These are phyloP conservation scores for Cephus nigrinus DNA, from an alignment of 2,888 invertebrate species.

Conservation along the genomic window DNA sequence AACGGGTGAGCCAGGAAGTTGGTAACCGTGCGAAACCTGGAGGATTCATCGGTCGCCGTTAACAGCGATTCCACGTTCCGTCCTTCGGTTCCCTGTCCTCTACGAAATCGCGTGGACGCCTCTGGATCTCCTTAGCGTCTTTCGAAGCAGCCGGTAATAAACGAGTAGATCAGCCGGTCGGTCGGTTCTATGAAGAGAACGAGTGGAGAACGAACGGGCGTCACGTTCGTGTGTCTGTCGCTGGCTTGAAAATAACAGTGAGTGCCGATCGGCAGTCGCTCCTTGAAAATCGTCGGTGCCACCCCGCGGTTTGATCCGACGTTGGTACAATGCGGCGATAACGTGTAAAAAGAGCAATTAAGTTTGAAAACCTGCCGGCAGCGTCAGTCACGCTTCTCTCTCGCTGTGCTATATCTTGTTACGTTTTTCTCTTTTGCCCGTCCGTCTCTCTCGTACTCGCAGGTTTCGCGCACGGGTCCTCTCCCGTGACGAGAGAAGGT, in stretches of 20 bases:
- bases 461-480: background rate
- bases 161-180: background rate
- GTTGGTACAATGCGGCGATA: conserved; percentile 5
- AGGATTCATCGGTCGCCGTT: background rate
- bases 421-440: background rate
- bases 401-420: background rate
- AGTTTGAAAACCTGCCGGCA: conserved; percentile 28
- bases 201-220: background rate
- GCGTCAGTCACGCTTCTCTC: conserved; percentile 39
- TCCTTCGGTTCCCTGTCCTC: background rate
- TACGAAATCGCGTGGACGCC: too few relatives aligned
- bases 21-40: background rate
- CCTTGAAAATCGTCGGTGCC: background rate
- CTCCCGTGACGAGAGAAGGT: conserved; percentile 27
- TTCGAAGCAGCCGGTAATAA: background rate
- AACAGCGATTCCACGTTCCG: background rate
- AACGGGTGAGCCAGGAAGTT: background rate
- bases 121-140: background rate
- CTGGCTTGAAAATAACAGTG: background rate
- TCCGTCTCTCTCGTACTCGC: background rate
- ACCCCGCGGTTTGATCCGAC: background rate
- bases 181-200: background rate
- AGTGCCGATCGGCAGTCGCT: background rate
- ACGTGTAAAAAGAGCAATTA: conserved; percentile 48
- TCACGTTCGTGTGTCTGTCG: background rate